Evolutionary conservation across 1,140 invertebrate genomes (phyloP), one percentile per base, ranked within the genome.

Genomic region (Habropoda laboriosa): DNA sequence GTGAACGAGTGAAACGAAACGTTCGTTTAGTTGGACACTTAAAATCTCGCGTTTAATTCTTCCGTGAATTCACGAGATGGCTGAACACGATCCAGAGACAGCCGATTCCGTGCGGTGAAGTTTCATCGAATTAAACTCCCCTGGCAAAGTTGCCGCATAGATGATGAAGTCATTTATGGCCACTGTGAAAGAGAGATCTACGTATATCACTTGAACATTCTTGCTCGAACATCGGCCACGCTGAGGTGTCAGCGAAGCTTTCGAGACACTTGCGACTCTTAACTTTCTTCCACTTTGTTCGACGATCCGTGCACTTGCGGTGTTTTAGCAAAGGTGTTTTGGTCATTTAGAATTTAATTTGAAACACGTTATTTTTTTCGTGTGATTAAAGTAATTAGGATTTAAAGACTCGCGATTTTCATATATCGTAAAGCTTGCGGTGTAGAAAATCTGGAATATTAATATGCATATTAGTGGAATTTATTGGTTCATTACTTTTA

Each of bases 71-170:
- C 16, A n/a, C 60, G 4, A 63, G 76, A 66, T 75, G 71, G 70
- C 45, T 60, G n/a, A 18, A 45, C 21, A 66, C 24, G 72, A 71
- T 79, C 57, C 53, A 38, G 70, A 51, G 71, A 71, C 68, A 35
- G 13, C 24, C 63, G 64, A 66, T 74, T 47, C 6, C 24, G 30
- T 12, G 21, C 49, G 51, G 18, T 45, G 35, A 84, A 84, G 80
- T 82, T 84, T 47, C 70, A 66, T 79, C 51, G 71, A 84, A 84
- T 79, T 84, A 84, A 84, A 82, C 80, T 84, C 51, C 38, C n/a
- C 18, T 21, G n/a, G 21, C 38, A 63, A 79, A 84, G 64, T 83
- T 57, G 40, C 58, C n/a, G 32, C 58, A 72, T 74, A 81, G 71
- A 68, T 38, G 60, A 71, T 47, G 70, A 58, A 70, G 75, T 75